Evolutionary conservation across 1,140 invertebrate genomes (phyloP), one percentile per base, ranked within the genome.

Genomic region (Mya arenaria): DNA sequence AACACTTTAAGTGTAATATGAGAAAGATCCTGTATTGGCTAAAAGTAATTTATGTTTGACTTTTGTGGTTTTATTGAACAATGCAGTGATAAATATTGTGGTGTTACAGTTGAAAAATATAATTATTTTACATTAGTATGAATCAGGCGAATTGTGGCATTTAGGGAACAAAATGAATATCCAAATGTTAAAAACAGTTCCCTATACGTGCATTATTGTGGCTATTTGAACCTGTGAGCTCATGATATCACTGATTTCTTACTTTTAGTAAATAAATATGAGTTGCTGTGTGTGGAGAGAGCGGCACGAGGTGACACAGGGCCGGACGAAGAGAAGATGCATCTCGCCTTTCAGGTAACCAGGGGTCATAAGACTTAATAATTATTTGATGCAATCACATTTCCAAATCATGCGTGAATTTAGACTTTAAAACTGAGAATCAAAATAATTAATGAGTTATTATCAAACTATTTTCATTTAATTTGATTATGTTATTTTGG

Each of bases 271-370:
- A 90, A 90, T 62, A 88, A 88, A 32, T 92, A 91, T 91, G 88
- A 91, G 28, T 55, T 89, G n/a, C 73, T 91, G 55, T 80, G 87
- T 63, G 62, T 89, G 41, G 91, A 92, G 48, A 80, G 82, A 30
- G 69, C 60, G 41, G 56, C 73, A 1, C 74, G 88, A 37, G 69
- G 79, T 23, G 73, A 63, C 0, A 63, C 63, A 30, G 85, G 84
- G 23, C 84, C 88, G 44, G 88, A 87, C 63, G 89, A 90, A 69
- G 91, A 92, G 36, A 85, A 89, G 37, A 89, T 90, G 34, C 39
- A 87, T 25, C 74, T 91, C 13, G 88, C 90, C 10, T 92, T 92
- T 75, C n/a, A n/a, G n/a, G n/a, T n/a, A n/a, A n/a, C n/a, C n/a
- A n/a, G n/a, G n/a, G n/a, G n/a, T n/a, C n/a, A n/a, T n/a, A n/a